Evolutionary conservation across 2,797 vertebrate species (phyloP), one percentile per base, ranked within the genome.

Genomic region (Picus viridis): DNA sequence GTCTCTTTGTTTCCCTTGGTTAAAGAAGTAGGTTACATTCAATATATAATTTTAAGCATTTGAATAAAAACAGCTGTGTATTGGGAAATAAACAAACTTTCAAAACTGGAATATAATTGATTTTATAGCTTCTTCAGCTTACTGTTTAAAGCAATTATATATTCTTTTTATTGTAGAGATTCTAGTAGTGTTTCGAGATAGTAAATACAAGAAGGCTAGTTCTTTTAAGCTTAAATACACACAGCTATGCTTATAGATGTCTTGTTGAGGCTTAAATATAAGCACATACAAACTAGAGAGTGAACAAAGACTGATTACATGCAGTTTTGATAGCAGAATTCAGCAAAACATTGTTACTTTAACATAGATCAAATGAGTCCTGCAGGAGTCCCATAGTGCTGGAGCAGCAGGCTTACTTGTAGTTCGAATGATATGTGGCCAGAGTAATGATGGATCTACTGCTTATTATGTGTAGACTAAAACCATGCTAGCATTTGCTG

Each of bases 121-220:
- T 18, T 86, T 88, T 90, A 34, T 49, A 24, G 29, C 62, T 41
- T 86, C 23, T 49, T 68, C n/a, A 59, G n/a, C 56, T 83, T 79
- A 29, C 16, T 63, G 41, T 56, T 86, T 86, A 29, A 63, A 90
- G 23, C 83, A 59, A 36, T 77, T 3, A 16, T 16, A 5, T 45
- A 9, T 81, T 68, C 13, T 68, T 78, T 68, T 62, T 74, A 54
- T 61, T 79, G 23, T 56, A 49, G 36, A 32, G 27, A 49, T 82
- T 84, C 71, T 61, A 84, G n/a, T 75, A 49, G 30, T 23, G 7
- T 41, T 86, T 91, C 47, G 71, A 57, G 23, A 29, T 30, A 68
- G 29, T 43, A 82, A 81, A 61, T 75, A 34, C 14, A 62, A 62
- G 32, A 2, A 29, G 36, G 16, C 43, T 77, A 36, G 29, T 74